Base-by-base conservation (phyloP, 2,113 vertebrate species). In the Tetraodon nigroviridis region DNA sequence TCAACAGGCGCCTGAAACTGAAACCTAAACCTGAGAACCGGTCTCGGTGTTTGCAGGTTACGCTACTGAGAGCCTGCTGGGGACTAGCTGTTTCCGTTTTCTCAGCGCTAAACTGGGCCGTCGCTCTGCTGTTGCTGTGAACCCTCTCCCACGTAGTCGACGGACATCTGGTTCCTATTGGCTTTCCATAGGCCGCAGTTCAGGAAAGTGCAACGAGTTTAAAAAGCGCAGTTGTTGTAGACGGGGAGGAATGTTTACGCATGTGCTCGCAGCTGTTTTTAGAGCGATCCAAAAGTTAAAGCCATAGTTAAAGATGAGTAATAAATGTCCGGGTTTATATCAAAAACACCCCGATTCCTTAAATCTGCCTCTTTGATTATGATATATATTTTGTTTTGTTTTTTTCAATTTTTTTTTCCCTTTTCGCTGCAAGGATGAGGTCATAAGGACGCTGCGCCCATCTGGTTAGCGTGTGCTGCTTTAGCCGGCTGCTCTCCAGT, bases 141-240 rank as follows among this genome's bases (percentile, higher is more conserved):
- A 20, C 41, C 41, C 22, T 57, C 65, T 75, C 58, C 65, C 61
- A 55, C 61, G 63, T 21, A 61, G 57, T 62, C 53, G 42, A 7
- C 52, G 11, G 56, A 83, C 76, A 81, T 83, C 76, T 78, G 70
- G 67, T 69, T 73, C 60, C 55, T 59, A 52, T 85, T 84, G 22
- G 17, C 51, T 60, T 56, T 70, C 53, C 55, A 75, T 21, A 58
- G 60, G 47, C 54, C 40, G 61, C 29, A 54, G 52, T 55, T 48
- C 17, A 3, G 41, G 21, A 37, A 59, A 62, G 46, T 37, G 22
- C 47, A 57, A 41, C 67, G 55, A 70, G 65, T 48, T 21, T 55
- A 69, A 76, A 68, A 52, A 63, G 53, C 46, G 17, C 7, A 22
- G 42, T 51, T 58, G 53, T 24, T n/a, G 56, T 37, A 48, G 46